Conservation (phyloP, 2,797 vertebrate genomes). For the Microctenopoma stevenorrisi region DNA sequence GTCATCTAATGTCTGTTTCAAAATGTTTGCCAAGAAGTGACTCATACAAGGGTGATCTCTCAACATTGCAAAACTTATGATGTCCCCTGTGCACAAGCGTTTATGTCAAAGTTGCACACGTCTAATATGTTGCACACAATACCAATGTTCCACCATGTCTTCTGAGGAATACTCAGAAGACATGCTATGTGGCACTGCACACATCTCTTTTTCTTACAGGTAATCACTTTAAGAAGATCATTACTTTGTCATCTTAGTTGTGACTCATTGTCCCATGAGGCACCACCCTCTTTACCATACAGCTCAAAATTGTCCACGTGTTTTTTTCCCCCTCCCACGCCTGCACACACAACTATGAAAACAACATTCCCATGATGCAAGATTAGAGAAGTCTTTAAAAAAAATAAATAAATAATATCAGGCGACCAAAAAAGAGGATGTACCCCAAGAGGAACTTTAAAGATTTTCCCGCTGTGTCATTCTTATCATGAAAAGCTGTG, state of each 20-base stretch:
- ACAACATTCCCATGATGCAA: constrained; percentile 67
- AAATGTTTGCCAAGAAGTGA: constrained; percentile 27
- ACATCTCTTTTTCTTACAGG: constrained; percentile 17
- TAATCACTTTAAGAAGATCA: background rate
- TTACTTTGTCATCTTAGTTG: constrained; percentile 36
- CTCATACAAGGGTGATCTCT: constrained; percentile 38
- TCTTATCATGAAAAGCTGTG: constrained; percentile 51
- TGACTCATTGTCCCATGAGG: constrained; percentile 64
- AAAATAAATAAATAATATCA: constrained; percentile 71
- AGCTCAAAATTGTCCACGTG: constrained; percentile 2
- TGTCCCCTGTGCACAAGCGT: constrained; percentile 23
- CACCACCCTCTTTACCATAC: constrained; percentile 3
- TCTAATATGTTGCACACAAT: constrained; percentile 28
- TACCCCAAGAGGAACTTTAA: constrained; percentile 55
- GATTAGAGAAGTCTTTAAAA: constrained; percentile 70
- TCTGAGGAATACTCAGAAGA: background rate
- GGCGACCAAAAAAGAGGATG: constrained; percentile 73
- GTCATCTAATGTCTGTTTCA: constrained; percentile 7
- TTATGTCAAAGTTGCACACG: constrained; percentile 27
- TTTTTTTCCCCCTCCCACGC: constrained; percentile 14
- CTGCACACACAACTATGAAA: constrained; percentile 30
- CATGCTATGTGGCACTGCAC: constrained; percentile 19
- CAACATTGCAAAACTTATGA: constrained; percentile 14
- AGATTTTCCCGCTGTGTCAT: constrained; percentile 73
- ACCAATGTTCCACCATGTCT: constrained; percentile 31